These are phyloP conservation scores for Frankliniella fusca DNA, from an alignment of 2,888 invertebrate species.

Conservation along the genomic window DNA sequence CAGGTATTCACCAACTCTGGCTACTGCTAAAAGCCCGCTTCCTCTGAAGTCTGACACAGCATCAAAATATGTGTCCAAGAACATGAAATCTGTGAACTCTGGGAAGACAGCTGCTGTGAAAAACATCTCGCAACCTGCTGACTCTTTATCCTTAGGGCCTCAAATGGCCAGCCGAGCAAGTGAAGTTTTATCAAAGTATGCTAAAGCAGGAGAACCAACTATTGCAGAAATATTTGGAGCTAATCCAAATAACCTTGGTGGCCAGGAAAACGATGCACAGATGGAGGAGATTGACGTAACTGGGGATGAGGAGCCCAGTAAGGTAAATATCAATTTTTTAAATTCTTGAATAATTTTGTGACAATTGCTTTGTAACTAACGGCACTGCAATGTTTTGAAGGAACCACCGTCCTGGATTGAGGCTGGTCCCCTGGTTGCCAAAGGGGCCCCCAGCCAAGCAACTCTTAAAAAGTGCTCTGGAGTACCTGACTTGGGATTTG, in stretches of 20 bases:
- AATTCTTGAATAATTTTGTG: neutral
- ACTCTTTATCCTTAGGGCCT: neutral
- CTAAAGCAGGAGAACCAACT: neutral
- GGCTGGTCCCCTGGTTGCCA: neutral
- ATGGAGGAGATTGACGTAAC: neutral
- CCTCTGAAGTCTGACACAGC: neutral
- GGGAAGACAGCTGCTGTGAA: slow-evolving; percentile 10
- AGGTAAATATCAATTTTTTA: neutral
- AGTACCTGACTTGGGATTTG: slow-evolving; percentile 4
- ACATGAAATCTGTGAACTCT: neutral
- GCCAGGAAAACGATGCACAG: neutral
- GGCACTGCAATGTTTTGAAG: neutral
- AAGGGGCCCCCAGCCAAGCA: neutral
- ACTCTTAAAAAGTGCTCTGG: neutral
- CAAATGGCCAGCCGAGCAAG: neutral
- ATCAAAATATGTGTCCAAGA: neutral
- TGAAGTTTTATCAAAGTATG: neutral
- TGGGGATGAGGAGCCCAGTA: neutral
- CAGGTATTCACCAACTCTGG: neutral
- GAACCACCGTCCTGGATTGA: slow-evolving; percentile 8
- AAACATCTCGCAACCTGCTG: neutral
- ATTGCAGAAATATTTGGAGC: neutral
- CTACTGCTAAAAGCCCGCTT: neutral
- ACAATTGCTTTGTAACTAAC: too few relatives aligned
- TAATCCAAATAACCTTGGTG: neutral